These are phyloP conservation scores for Nomada ferruginata DNA, from an alignment of 2,888 invertebrate species.

Conservation along the genomic window DNA sequence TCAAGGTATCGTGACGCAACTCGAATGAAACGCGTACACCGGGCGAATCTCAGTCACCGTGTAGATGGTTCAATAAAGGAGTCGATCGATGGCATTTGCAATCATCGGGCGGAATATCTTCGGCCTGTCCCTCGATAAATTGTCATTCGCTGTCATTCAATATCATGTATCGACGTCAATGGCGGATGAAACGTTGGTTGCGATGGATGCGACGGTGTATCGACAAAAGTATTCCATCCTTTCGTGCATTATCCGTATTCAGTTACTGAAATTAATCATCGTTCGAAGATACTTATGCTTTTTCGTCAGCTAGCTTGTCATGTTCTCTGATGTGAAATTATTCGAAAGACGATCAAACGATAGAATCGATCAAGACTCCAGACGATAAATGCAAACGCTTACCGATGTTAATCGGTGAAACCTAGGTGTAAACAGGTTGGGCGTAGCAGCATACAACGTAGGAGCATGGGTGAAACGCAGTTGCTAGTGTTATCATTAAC, in stretches of 20 bases:
- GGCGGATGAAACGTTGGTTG: neutral
- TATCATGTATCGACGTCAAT: constrained; percentile 31
- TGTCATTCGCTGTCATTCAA: neutral
- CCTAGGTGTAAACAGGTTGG: too few species aligned
- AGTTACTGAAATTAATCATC: too few species aligned
- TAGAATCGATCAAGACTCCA: too few species aligned
- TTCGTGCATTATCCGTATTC: too few species aligned
- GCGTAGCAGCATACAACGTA: too few species aligned
- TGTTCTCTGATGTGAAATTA: too few species aligned
- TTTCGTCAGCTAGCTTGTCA: too few species aligned
- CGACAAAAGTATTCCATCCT: neutral
- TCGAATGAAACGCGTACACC: constrained; percentile 10
- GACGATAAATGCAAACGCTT: too few species aligned
- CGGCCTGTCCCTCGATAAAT: neutral
- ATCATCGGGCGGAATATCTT: neutral
- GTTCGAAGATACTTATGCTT: too few species aligned
- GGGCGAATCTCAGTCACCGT: constrained; percentile 39
- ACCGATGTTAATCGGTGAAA: too few species aligned
- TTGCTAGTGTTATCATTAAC: constrained; percentile 6
- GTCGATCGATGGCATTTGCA: neutral
- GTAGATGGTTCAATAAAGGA: neutral
- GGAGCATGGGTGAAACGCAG: neutral
- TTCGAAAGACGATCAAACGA: too few species aligned
- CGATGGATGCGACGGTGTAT: neutral
- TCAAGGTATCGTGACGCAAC: constrained; percentile 44